Evolutionary conservation across 2,888 invertebrate species (phyloP), one percentile per base, ranked within the genome.

Genomic region (Scaptomyza reducta): DNA sequence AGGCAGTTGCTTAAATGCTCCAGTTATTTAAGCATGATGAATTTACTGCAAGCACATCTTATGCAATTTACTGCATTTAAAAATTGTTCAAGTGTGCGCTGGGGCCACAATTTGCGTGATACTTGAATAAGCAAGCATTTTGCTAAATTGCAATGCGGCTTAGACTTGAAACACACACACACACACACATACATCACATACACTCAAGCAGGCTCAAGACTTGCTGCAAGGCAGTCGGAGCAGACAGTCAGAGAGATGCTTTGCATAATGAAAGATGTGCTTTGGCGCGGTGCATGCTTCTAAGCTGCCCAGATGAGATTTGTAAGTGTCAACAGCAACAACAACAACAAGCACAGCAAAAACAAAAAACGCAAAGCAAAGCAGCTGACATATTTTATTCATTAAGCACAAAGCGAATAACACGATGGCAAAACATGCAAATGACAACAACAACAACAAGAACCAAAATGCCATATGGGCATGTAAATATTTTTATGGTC

Each of bases 401-500:
- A 85, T 85, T 88, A 85, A 76, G 88, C 84, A 65, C 71, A 70
- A 78, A 78, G 74, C 78, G 72, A 69, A 79, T 74, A 77, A 77
- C 67, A 79, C 57, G 58, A 76, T 58, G 70, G 46, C 67, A 71
- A 79, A 75, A 75, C 84, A 87, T 83, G 88, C 81, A 83, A 88
- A 88, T 84, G 88, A 80, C 87, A 85, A 79, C 70, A 72, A 44
- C 54, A 69, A 53, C 65, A 72, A 44, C 58, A 49, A 46, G 49
- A 56, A 55, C 59, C 59, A 70, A 79, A 79, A 70, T 79, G 76
- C 79, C 70, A 79, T 72, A 73, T 67, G 69, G 72, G 76, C 81
- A 84, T 87, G 88, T 80, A 88, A 88, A 83, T 83, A 83, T 85
- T 88, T 88, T 85, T 88, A 85, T 85, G 84, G 84, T 87, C 89